Percentiles rank a stretch among this genome's conserved stretches.
phyloP scores from a whole-genome alignment of 2,797 vertebrate genomes.

The Onychomys torridus region DNA sequence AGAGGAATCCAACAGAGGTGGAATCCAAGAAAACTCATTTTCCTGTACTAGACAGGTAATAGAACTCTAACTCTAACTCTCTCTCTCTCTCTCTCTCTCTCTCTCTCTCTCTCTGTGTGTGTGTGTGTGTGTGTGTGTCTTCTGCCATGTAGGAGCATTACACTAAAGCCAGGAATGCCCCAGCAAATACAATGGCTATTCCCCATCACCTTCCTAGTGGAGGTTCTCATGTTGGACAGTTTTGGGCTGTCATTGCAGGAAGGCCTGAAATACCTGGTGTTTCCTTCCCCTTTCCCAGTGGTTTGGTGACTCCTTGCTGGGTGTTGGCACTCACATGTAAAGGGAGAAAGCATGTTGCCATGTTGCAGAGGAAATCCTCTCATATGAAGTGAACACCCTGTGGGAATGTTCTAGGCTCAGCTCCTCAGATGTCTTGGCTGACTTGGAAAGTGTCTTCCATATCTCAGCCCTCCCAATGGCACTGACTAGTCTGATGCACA shows the following conservation, averaged over 20 bases:
- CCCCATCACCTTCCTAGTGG: neutral
- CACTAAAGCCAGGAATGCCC: neutral
- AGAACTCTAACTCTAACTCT: too few relatives aligned
- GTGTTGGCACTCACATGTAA: neutral
- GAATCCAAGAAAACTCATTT: too few relatives aligned
- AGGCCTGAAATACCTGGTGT: too few relatives aligned
- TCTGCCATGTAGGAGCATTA: neutral
- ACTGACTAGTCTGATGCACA: neutral
- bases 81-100: too few relatives aligned
- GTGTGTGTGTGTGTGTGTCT: neutral
- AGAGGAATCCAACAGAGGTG: neutral
- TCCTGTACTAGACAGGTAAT: neutral
- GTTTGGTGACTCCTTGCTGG: neutral
- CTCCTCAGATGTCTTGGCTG: neutral
- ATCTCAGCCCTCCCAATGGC: neutral
- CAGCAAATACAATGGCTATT: neutral
- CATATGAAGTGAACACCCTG: neutral
- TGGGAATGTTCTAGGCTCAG: neutral
- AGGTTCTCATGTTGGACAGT: neutral
- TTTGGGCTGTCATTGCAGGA: neutral
- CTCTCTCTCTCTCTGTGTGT: too few relatives aligned
- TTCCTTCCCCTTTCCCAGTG: neutral
- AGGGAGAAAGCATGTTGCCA: neutral
- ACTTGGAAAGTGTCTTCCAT: neutral
- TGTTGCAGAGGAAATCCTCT: neutral